A percentile compares a stretch with the other conserved stretches of the same genome.
Evolutionary conservation across 1,140 invertebrate genomes (phyloP).

Genomic region (Akabosia matsudoensis): DNA sequence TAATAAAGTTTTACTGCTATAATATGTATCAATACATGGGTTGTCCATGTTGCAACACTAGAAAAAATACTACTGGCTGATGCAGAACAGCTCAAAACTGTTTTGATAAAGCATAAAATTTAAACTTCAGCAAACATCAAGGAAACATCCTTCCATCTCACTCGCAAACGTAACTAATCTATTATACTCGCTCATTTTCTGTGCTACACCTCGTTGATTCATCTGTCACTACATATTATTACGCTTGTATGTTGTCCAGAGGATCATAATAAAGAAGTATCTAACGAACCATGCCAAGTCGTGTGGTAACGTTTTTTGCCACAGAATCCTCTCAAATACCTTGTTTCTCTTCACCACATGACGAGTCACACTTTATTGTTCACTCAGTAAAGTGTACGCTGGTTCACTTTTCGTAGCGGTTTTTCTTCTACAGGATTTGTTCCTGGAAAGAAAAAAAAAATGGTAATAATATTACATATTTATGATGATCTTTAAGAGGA

Average conservation of each 20-base stretch:
- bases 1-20: too few species aligned
- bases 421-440: background rate
- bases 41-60: too few species aligned
- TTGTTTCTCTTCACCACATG: background rate
- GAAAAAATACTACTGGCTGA: too few species aligned
- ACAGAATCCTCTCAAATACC: background rate
- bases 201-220: background rate
- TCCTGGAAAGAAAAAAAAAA: background rate
- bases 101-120: too few species aligned
- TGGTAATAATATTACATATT: background rate
- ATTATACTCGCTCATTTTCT: background rate
- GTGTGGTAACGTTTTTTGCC: slow-evolving; percentile 14
- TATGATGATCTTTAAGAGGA: background rate
- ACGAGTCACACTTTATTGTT: background rate
- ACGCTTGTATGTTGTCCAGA: background rate
- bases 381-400: too few species aligned
- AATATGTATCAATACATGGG: too few species aligned
- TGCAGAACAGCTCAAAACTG: too few species aligned
- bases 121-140: too few species aligned
- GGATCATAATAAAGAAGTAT: background rate
- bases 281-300: slow-evolving; percentile 15
- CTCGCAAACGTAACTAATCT: background rate
- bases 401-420: too few species aligned
- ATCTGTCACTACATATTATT: slow-evolving; percentile 6
- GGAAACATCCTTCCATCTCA: background rate